Evolutionary conservation across 2,113 vertebrate genomes (phyloP).

Genomic region (Heterochromis multidens): DNA sequence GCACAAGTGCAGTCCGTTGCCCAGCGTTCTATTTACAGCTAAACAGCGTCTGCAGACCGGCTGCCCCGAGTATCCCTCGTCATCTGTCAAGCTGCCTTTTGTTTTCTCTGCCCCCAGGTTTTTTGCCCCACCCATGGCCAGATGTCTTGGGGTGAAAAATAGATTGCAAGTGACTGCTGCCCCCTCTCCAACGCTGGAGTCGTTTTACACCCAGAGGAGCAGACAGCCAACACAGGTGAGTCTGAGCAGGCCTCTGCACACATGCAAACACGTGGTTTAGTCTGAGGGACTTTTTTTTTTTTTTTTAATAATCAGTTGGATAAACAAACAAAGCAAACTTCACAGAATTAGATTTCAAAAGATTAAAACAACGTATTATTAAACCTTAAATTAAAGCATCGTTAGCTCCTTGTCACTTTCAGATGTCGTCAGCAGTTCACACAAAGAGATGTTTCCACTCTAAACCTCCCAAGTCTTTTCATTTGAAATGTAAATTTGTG

Average conservation of each 20-base stretch:
- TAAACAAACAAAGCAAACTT: too few relatives aligned
- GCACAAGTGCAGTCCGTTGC: neutral
- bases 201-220: conserved; percentile 71
- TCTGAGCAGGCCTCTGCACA: neutral
- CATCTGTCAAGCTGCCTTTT: neutral
- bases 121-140: conserved; percentile 79
- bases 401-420: neutral
- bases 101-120: conserved; percentile 58
- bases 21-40: neutral
- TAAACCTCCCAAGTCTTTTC: neutral
- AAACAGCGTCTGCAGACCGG: neutral
- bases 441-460: neutral
- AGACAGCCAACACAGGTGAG: conserved; percentile 76
- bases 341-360: neutral
- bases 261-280: neutral
- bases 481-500: neutral
- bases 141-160: conserved; percentile 80
- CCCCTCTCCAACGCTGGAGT: conserved; percentile 76
- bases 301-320: neutral
- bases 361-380: neutral
- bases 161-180: conserved; percentile 58
- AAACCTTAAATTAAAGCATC: neutral
- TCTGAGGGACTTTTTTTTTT: neutral
- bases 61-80: neutral
- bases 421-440: neutral